Evolutionary conservation across 2,888 invertebrate species (phyloP).

Genomic region (Calameuta pallipes): DNA sequence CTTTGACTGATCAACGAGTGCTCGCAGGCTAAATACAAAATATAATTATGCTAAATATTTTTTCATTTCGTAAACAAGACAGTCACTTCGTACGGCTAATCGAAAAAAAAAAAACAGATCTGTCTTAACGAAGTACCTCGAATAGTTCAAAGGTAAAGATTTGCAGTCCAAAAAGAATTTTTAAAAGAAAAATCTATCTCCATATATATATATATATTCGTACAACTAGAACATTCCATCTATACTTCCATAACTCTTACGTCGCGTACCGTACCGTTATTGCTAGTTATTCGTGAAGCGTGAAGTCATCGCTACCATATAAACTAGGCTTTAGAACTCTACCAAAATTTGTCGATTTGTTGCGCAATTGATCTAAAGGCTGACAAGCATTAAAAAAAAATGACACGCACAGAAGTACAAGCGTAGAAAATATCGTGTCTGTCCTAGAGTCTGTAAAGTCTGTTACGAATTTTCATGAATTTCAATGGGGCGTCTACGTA

Average conservation of each 20-base stretch:
- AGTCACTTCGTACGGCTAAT: not conserved
- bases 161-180: not conserved
- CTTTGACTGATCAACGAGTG: too few relatives aligned
- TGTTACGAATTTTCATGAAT: too few relatives aligned
- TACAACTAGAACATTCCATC: not conserved
- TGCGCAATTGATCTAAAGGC: too few relatives aligned
- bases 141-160: not conserved
- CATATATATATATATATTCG: too few relatives aligned
- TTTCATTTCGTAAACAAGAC: not conserved
- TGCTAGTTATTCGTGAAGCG: not conserved
- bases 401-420: too few relatives aligned
- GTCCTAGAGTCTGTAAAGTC: rapidly evolving
- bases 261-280: not conserved
- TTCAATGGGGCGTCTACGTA: not conserved
- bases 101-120: not conserved
- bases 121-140: not conserved
- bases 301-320: not conserved
- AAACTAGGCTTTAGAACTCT: not conserved
- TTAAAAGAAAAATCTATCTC: not conserved
- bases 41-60: not conserved
- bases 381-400: too few relatives aligned
- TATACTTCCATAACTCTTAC: not conserved
- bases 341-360: not conserved
- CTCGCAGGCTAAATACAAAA: not conserved
- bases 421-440: too few relatives aligned